A percentile compares a stretch with the other conserved stretches of the same genome.
These are phyloP conservation scores for Chirona hameri DNA, from an alignment of 2,888 invertebrate species.

Conservation along the genomic window DNA sequence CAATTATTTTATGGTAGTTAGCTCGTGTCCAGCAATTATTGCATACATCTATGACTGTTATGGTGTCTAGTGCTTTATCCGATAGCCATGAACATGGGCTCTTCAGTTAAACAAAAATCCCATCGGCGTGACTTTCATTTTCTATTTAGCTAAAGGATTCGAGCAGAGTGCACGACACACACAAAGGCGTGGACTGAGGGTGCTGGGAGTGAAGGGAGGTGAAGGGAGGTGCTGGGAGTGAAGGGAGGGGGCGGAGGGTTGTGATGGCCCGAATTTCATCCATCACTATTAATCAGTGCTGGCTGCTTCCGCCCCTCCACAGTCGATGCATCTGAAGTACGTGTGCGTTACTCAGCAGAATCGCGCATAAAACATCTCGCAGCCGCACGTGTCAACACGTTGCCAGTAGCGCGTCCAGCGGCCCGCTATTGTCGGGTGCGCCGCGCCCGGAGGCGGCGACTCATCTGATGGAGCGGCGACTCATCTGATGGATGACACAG, in stretches of 20 bases:
- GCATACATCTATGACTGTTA: too few relatives aligned
- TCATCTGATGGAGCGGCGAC: not conserved
- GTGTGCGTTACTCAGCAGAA: not conserved
- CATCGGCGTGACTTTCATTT: not conserved
- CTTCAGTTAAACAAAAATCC: too few relatives aligned
- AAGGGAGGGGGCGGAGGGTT: not conserved
- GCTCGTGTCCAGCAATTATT: too few relatives aligned
- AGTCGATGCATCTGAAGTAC: not conserved
- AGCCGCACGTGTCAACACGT: not conserved
- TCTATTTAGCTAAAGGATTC: not conserved
- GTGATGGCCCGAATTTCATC: not conserved
- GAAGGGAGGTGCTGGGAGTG: not conserved
- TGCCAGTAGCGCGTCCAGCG: not conserved
- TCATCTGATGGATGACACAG: not conserved
- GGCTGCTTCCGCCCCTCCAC: not conserved
- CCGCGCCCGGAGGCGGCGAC: not conserved
- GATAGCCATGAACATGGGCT: too few relatives aligned
- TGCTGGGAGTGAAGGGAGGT: not conserved
- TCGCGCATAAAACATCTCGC: not conserved
- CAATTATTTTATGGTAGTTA: too few relatives aligned
- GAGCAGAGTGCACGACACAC: not conserved
- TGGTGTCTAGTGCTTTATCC: too few relatives aligned
- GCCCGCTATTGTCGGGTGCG: not conserved
- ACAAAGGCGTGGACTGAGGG: not conserved
- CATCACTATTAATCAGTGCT: not conserved